phyloP scores from a whole-genome alignment of 2,888 invertebrate species.

The Chironomus riparius region DNA sequence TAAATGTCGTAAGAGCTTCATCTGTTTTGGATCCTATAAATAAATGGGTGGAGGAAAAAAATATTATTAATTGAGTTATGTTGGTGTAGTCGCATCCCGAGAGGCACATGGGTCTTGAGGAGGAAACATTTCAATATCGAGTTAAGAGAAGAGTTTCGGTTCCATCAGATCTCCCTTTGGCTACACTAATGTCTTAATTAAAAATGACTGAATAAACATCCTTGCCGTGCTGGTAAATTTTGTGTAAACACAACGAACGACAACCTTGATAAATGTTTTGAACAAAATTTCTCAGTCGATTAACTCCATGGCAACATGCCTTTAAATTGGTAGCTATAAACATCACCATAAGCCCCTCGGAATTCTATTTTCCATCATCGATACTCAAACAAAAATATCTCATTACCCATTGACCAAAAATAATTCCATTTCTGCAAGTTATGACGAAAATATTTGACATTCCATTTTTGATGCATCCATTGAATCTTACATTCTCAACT shows the following conservation, averaged over 20 bases:
- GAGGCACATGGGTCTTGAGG: neutral
- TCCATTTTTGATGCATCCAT: slow-evolving; percentile 16
- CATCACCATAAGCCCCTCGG: too few species aligned
- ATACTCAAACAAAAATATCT: neutral
- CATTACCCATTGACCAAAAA: slow-evolving; percentile 28
- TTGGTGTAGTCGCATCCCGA: too few species aligned
- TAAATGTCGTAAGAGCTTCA: slow-evolving; percentile 27
- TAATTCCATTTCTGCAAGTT: slow-evolving; percentile 28
- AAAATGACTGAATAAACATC: too few species aligned
- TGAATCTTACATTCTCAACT: slow-evolving; percentile 28
- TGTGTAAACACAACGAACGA: neutral
- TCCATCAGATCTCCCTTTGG: too few species aligned
- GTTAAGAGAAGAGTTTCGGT: too few species aligned
- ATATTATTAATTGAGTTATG: too few species aligned
- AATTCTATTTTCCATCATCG: too few species aligned
- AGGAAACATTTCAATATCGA: too few species aligned
- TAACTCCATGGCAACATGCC: neutral
- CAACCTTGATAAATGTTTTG: neutral
- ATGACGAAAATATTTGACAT: slow-evolving; percentile 27
- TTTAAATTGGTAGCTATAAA: too few species aligned
- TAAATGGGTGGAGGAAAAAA: too few species aligned
- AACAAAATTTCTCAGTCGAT: neutral
- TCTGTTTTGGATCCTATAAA: neutral
- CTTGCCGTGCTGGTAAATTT: neutral
- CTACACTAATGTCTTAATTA: too few species aligned